phyloP scores from a whole-genome alignment of 2,888 invertebrate genomes.

The Habrosyne pyritoides region DNA sequence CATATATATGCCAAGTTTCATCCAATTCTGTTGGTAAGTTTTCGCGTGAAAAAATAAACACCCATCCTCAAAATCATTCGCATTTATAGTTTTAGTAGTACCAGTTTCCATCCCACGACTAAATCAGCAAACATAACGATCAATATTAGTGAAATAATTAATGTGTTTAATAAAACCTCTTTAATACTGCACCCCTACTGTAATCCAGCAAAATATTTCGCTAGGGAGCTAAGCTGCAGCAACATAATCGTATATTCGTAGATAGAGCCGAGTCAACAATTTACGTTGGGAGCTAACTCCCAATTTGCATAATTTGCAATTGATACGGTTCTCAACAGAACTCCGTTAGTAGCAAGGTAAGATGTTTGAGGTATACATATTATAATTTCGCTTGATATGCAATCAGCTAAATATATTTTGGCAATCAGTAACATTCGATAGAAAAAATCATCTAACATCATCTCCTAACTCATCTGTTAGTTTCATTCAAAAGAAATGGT shows the following conservation, averaged over 20 bases:
- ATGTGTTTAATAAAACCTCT: background rate
- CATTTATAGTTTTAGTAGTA: no score
- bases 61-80: no score
- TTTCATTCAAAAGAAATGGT: no score
- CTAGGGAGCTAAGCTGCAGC: constrained; percentile 7
- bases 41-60: no score
- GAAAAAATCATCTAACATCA: no score
- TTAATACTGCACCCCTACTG: background rate
- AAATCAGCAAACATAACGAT: no score
- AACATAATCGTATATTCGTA: constrained; percentile 13
- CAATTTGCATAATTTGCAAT: constrained; percentile 56
- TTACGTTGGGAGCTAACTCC: constrained; percentile 23
- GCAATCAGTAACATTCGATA: no score
- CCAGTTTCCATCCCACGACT: no score
- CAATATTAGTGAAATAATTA: background rate
- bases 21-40: no score
- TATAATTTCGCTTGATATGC: background rate
- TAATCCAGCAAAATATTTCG: constrained; percentile 5
- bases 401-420: no score
- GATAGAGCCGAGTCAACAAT: constrained; percentile 47
- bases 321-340: constrained; percentile 30
- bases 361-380: background rate
- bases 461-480: no score
- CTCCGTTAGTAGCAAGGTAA: background rate
- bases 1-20: no score